phyloP scores from a whole-genome alignment of 1,140 invertebrate genomes.

The Cyclargus thomasi region DNA sequence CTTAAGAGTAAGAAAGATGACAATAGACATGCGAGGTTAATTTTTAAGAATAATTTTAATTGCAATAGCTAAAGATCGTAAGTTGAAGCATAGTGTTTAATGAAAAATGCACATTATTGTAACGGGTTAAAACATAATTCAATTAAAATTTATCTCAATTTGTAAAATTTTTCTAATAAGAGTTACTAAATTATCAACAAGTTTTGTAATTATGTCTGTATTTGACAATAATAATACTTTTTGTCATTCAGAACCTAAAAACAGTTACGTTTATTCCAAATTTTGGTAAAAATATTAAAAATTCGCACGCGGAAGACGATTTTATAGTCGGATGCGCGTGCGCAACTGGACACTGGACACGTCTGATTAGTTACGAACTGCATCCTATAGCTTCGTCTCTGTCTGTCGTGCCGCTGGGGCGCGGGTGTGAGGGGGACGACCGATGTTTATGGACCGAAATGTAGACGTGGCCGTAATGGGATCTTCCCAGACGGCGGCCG shows the following conservation, averaged over 20 bases:
- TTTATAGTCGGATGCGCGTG: conserved; percentile 50
- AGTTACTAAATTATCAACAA: conserved; percentile 15
- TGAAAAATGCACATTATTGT: background rate
- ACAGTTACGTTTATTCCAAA: background rate
- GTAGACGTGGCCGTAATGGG: conserved; percentile 59
- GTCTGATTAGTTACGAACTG: conserved; percentile 65
- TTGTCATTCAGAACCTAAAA: background rate
- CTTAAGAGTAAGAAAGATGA: conserved; percentile 34
- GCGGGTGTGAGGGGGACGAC: conserved; percentile 41
- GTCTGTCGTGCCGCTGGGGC: conserved; percentile 25
- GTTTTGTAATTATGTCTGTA: background rate
- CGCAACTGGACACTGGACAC: conserved; percentile 62
- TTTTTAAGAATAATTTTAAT: conserved; percentile 7
- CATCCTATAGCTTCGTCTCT: conserved; percentile 51
- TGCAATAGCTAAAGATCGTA: conserved; percentile 3
- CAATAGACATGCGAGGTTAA: conserved; percentile 19
- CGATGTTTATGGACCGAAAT: conserved; percentile 56
- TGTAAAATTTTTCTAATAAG: conserved; percentile 19
- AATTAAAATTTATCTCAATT: conserved; percentile 22
- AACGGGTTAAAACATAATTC: background rate
- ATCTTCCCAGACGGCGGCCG: conserved; percentile 51
- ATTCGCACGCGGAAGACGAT: conserved; percentile 29
- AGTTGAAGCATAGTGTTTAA: background rate
- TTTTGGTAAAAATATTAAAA: background rate
- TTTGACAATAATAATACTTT: background rate